Evolutionary conservation across 2,113 vertebrate genomes (phyloP).

Genomic region (Elaphurus davidianus): DNA sequence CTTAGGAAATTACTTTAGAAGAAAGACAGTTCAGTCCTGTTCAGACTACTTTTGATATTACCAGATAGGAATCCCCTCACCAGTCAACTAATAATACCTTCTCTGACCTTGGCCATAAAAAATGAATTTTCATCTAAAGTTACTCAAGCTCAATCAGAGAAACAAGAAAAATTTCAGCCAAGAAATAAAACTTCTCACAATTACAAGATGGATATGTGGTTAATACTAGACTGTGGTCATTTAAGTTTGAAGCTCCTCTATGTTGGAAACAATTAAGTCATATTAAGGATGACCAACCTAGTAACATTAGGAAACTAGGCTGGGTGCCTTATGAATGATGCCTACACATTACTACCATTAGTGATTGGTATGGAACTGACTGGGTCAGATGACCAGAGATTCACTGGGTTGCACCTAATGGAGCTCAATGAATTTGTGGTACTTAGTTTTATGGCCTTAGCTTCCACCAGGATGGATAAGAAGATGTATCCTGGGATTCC

Average conservation of each 20-base stretch:
- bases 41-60: neutral
- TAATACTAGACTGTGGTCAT: neutral
- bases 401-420: neutral
- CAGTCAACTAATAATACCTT: neutral
- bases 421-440: neutral
- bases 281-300: neutral
- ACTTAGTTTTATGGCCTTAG: neutral
- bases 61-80: neutral
- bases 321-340: neutral
- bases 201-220: neutral
- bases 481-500: neutral
- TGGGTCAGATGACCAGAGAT: neutral
- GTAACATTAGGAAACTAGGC: neutral
- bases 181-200: neutral
- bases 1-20: neutral
- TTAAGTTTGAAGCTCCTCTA: neutral
- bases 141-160: neutral
- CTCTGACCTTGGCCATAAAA: neutral
- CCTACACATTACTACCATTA: neutral
- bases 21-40: neutral
- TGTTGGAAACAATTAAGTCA: neutral
- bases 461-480: neutral
- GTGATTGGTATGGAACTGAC: neutral
- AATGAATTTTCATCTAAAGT: neutral
- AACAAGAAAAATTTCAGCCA: neutral